Percentiles rank a stretch among this genome's conserved stretches.
These are phyloP conservation scores for Bubo bubo DNA, from an alignment of 2,113 vertebrate species.

Conservation along the genomic window DNA sequence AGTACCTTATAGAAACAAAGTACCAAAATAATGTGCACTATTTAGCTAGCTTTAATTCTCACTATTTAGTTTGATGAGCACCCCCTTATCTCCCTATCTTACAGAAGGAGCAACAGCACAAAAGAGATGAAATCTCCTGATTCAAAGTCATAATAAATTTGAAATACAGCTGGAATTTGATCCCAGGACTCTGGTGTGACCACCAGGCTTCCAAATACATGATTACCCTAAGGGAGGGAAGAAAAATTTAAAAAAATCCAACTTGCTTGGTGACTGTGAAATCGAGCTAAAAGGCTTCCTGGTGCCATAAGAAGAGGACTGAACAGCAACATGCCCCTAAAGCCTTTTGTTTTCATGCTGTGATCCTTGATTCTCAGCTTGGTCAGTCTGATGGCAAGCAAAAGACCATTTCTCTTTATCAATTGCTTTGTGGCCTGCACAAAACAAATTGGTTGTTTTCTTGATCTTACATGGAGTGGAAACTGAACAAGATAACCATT, in stretches of 20 bases:
- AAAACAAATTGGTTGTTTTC: conserved; percentile 21
- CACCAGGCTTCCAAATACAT: background rate
- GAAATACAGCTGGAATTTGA: background rate
- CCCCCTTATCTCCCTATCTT: background rate
- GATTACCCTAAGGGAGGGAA: background rate
- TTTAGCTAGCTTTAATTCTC: background rate
- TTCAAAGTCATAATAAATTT: background rate
- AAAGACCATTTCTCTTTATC: background rate
- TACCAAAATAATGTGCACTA: background rate
- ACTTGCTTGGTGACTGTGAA: background rate
- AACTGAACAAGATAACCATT: conserved; percentile 20
- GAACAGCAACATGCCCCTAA: background rate
- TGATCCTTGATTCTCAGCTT: background rate
- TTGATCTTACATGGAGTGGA: background rate
- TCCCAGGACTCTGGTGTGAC: background rate
- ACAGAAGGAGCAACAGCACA: background rate
- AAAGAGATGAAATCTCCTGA: background rate
- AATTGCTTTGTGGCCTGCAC: background rate
- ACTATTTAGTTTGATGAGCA: background rate
- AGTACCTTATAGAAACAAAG: background rate
- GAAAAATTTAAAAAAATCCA: background rate
- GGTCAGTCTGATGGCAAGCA: background rate
- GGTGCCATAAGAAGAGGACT: background rate
- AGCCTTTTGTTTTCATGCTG: background rate
- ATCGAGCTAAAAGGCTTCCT: background rate